Conservation (phyloP, 2,888 invertebrate species). For the Meteorus cinctellus region DNA sequence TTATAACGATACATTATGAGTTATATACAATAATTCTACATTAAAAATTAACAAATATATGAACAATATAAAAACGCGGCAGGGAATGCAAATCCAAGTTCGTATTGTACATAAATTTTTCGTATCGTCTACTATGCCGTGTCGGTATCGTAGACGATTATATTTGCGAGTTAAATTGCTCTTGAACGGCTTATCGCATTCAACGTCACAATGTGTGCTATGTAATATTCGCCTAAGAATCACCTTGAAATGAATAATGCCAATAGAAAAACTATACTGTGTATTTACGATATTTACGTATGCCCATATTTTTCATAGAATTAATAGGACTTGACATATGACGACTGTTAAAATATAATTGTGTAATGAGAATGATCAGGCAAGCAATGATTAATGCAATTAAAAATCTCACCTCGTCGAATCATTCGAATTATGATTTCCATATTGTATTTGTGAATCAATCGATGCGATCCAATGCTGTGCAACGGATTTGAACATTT, state of each 20-base stretch:
- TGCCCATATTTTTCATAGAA: not conserved
- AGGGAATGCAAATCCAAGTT: not conserved
- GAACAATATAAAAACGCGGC: not conserved
- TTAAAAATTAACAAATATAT: not conserved
- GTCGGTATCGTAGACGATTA: conserved; percentile 22
- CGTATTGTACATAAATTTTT: not conserved
- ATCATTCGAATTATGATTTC: conserved; percentile 53
- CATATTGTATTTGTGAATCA: conserved; percentile 47
- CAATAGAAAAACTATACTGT: not conserved
- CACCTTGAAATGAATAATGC: conserved; percentile 21
- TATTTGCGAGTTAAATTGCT: conserved; percentile 21
- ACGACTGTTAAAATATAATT: not conserved
- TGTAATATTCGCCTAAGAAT: conserved; percentile 29
- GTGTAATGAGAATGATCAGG: not conserved
- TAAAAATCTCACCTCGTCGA: conserved; percentile 45
- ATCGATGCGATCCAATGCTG: conserved; percentile 53
- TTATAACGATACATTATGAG: conserved; percentile 56
- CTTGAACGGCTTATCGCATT: conserved; percentile 40
- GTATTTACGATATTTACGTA: not conserved
- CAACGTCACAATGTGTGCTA: conserved; percentile 25
- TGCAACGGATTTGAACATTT: conserved; percentile 52
- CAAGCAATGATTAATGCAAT: not conserved
- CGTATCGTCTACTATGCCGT: conserved; percentile 8
- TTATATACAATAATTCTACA: not conserved
- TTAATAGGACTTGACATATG: not conserved